Evolutionary conservation across 2,888 invertebrate species (phyloP).

Genomic region (Caenorhabditis macrosperma): DNA sequence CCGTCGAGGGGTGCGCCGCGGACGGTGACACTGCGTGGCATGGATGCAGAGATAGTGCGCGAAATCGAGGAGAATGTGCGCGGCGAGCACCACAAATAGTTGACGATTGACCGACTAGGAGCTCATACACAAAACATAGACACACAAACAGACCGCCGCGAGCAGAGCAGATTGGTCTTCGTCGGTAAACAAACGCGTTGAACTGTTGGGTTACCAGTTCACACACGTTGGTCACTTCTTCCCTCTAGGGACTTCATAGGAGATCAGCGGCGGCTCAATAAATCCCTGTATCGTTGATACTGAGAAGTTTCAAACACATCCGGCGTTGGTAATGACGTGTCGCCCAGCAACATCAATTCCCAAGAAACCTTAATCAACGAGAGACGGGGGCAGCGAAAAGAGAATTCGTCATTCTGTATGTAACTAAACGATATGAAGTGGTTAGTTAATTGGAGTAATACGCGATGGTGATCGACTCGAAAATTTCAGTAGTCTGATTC

Average conservation of each 20-base stretch:
- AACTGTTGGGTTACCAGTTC: conserved; percentile 1
- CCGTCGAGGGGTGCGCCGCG: conserved; percentile 8
- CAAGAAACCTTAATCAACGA: background rate
- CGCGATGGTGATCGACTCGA: background rate
- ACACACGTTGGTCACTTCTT: background rate
- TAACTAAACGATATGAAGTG: no score
- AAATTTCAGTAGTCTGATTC: conserved; percentile 16
- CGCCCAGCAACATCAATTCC: background rate
- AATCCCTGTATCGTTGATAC: background rate
- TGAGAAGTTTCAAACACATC: background rate
- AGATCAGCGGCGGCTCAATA: background rate
- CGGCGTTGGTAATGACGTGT: background rate
- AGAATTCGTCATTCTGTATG: no score
- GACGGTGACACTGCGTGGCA: conserved; percentile 43
- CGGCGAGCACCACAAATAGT: conserved; percentile 35
- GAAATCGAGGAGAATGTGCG: conserved; percentile 5
- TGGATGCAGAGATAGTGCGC: conserved; percentile 24
- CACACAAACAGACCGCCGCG: conserved; percentile 27
- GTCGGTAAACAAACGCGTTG: conserved; percentile 17
- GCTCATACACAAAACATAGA: conserved; percentile 24
- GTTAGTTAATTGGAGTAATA: background rate
- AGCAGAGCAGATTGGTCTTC: conserved; percentile 2
- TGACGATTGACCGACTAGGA: conserved; percentile 36
- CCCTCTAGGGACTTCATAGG: background rate
- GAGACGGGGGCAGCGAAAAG: background rate